Conservation (phyloP, 2,888 invertebrate genomes). For the Tenodera sinensis region DNA sequence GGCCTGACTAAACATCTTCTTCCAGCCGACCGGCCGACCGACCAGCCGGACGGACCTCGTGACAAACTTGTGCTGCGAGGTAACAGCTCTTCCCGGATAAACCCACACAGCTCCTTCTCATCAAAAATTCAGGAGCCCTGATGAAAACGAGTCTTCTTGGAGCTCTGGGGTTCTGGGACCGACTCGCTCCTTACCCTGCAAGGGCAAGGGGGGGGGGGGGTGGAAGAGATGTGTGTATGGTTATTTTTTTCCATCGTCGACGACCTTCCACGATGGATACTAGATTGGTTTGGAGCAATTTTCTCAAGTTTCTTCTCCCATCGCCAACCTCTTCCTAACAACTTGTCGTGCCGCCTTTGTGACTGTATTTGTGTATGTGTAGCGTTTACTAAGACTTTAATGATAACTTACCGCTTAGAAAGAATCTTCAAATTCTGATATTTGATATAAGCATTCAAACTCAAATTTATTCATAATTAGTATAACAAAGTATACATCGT, state of each 20-base stretch:
- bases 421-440: too few species aligned
- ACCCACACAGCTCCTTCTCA: slow-evolving; percentile 28
- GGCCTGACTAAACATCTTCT: neutral
- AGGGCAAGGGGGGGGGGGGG: neutral
- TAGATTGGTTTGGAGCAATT: slow-evolving; percentile 33
- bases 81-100: neutral
- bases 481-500: too few species aligned
- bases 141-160: slow-evolving; percentile 35
- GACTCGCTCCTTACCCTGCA: neutral
- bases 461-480: too few species aligned
- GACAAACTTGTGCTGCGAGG: slow-evolving; percentile 21
- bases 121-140: slow-evolving; percentile 35
- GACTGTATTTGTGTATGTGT: neutral
- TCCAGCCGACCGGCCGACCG: too few species aligned
- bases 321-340: neutral
- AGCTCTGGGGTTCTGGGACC: slow-evolving; percentile 18
- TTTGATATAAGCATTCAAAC: too few species aligned
- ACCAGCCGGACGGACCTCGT: neutral
- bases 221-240: neutral
- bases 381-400: neutral
- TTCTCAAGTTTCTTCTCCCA: slow-evolving; percentile 18
- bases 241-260: slow-evolving; percentile 13
- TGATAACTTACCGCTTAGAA: neutral
- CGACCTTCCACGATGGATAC: slow-evolving; percentile 24
- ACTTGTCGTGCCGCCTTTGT: neutral